Percentiles rank a stretch among this genome's conserved stretches.
Evolutionary conservation across 1,140 invertebrate genomes (phyloP).

Genomic region (Achatina immaculata): DNA sequence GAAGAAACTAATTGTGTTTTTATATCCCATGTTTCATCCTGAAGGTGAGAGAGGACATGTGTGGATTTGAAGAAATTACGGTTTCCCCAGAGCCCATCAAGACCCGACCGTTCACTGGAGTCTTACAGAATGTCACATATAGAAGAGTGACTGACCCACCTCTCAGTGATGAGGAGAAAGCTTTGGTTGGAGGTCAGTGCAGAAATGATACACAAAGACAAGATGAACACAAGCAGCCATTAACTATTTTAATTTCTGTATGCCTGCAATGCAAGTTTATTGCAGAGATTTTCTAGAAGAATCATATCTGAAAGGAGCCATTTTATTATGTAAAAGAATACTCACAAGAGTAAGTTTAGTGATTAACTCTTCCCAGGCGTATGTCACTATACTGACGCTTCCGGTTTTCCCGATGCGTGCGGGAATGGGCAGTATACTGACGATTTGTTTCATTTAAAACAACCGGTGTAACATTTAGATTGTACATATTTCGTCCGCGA

Average conservation of each 20-base stretch:
- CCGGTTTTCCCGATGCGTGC: too few relatives aligned
- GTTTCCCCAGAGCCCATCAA: conserved; percentile 62
- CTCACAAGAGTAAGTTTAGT: too few relatives aligned
- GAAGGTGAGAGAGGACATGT: conserved; percentile 66
- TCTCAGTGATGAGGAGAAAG: conserved; percentile 45
- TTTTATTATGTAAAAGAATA: too few relatives aligned
- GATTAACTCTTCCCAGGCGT: too few relatives aligned
- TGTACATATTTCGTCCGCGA: too few relatives aligned
- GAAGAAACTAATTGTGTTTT: too few relatives aligned
- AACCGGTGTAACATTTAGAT: too few relatives aligned
- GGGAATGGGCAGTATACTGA: too few relatives aligned
- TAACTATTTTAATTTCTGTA: neutral
- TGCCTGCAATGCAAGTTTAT: neutral
- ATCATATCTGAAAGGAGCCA: too few relatives aligned
- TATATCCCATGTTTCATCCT: neutral
- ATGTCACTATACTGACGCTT: too few relatives aligned
- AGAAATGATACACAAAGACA: neutral
- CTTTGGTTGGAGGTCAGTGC: conserved; percentile 42
- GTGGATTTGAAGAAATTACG: conserved; percentile 69
- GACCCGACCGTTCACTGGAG: conserved; percentile 54
- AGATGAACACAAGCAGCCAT: neutral
- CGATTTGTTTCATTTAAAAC: too few relatives aligned
- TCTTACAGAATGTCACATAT: conserved; percentile 60
- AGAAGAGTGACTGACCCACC: conserved; percentile 42
- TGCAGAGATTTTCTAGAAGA: neutral